These are phyloP conservation scores for Deroptyus accipitrinus DNA, from an alignment of 2,113 vertebrate species.

Conservation along the genomic window DNA sequence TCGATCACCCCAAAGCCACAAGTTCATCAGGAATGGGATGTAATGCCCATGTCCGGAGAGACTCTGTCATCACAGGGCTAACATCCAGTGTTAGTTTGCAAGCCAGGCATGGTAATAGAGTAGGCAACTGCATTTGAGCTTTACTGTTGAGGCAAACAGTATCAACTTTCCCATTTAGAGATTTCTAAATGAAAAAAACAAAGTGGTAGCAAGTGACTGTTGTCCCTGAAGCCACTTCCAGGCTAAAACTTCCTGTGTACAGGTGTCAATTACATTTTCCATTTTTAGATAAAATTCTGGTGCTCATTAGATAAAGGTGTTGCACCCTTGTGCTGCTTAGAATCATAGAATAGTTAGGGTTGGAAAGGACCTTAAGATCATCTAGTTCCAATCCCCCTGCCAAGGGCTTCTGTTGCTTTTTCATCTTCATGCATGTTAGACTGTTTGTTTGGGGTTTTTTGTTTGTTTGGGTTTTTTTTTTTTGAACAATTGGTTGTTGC, in stretches of 20 bases:
- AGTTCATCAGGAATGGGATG: background rate
- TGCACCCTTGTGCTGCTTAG: background rate
- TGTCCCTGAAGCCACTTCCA: background rate
- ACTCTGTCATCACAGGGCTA: background rate
- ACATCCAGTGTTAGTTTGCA: background rate
- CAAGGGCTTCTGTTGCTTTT: background rate
- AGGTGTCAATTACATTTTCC: background rate
- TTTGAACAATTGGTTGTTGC: background rate
- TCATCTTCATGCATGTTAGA: background rate
- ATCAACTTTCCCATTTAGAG: background rate
- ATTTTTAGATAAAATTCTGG: background rate
- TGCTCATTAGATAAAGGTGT: accelerated
- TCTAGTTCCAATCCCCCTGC: no score
- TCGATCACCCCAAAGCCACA: accelerated
- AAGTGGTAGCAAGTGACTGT: background rate
- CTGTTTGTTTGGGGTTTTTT: accelerated
- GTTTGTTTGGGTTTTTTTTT: background rate
- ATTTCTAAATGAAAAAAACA: background rate
- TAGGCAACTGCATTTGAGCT: background rate
- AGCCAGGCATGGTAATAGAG: accelerated
- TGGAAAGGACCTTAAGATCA: no score
- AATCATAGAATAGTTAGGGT: no score
- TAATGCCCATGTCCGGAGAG: accelerated
- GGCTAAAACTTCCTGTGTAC: background rate
- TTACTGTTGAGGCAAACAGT: background rate